Evolutionary conservation across 1,140 invertebrate genomes (phyloP), one percentile per base, ranked within the genome.

Genomic region (Eupristina koningsbergeri): DNA sequence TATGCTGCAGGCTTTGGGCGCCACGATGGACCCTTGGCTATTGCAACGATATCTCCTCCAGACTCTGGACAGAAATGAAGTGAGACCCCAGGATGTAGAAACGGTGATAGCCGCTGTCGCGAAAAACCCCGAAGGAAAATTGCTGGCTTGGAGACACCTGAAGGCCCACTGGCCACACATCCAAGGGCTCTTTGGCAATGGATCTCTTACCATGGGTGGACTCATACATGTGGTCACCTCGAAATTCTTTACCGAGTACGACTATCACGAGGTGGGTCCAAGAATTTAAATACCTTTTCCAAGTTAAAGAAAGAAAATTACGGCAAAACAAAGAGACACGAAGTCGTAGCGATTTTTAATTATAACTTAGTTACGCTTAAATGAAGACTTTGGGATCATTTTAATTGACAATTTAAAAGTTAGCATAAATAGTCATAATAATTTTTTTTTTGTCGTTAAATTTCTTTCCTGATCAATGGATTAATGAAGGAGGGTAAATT

Each of bases 71-170:
- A 90, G 93, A 19, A 93, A 94, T 47, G 93, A 94, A 87, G 94
- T 97, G 2, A 93, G 94, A 86, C 93, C 95, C 2, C 94, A 95
- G 89, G 96, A 97, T 89, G 94, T 96, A 1, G 94, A 94, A 82
- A 92, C 93, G 3, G 95, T 96, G 0, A 93, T 97, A 39, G 92
- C 93, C 11, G 93, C 94, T 13, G 95, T 97, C 0, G 94, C 95
- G 11, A 92, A 93, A n/a, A 96, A 96, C 91, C 93, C 94, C 2
- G 94, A 96, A 85, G 96, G 96, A 11, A 92, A 94, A 80, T 91
- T 95, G 11, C 90, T 96, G 17, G 95, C 96, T 6, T 97, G 96
- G 96, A 92, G 96, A 85, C 96, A 96, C 91, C 89, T 97, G 2
- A 94, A 95, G 88, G 94, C 95, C 1, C 95, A 96, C 82, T 97